Base-by-base conservation (phyloP, 2,113 vertebrate species). In the Hippolais icterina region DNA sequence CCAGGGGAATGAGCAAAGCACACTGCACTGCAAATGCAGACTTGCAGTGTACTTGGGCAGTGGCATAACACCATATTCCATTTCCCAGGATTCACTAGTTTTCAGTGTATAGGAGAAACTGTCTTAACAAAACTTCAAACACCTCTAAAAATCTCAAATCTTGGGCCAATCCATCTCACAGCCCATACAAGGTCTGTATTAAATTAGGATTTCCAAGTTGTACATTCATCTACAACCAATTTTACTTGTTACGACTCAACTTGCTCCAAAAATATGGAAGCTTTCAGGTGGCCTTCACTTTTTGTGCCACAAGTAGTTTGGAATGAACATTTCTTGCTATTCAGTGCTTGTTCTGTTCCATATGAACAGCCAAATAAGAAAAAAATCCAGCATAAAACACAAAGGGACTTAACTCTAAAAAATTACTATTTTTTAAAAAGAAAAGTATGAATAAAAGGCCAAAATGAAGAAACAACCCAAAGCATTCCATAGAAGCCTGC, bases 11-110 rank as follows among this genome's bases (percentile, higher is more conserved):
- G 24, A 31, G 14, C 63, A 69, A 46, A 3, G 2, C 14, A 64
- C 24, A 28, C 7, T 21, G 22, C 23, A 41, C 1, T 63, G 41
- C 44, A 79, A n/a, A 94, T 0, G 2, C 0, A 59, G 47, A 27
- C 44, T 37, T 37, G 4, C 10, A 81, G 17, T 1, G 6, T 18
- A 53, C 39, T 49, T 44, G 8, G 61, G 29, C 46, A 80, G 41
- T 7, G n/a, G 12, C 1, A 1, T 8, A 72, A 28, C 5, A 54
- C 19, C 27, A 8, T 35, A 46, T 27, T 57, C 33, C 42, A 84
- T 13, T 53, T 18, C 27, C 37, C 25, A 78, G 16, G 19, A 75
- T 64, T 75, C 56, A 81, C 7, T 33, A 37, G 9, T 13, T 87
- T 76, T 44, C n/a, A 44, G 8, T 9, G 11, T 4, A 72, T 12